Percentiles rank a stretch among this genome's conserved stretches.
These are phyloP conservation scores for Morone saxatilis DNA, from an alignment of 2,113 vertebrate species.

Conservation along the genomic window DNA sequence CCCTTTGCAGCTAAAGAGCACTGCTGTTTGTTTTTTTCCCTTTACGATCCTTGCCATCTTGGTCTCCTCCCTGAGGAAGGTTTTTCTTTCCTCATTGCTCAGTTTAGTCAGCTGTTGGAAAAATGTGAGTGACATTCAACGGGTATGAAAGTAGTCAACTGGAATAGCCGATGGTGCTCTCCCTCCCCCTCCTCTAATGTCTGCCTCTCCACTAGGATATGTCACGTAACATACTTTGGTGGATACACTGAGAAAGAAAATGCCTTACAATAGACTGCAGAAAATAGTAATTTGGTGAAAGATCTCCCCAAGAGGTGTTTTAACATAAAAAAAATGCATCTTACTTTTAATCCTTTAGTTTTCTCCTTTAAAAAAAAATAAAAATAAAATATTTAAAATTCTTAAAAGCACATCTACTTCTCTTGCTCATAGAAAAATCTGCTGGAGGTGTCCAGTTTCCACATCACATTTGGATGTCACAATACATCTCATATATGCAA, in stretches of 20 bases:
- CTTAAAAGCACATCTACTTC: too few relatives aligned
- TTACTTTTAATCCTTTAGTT: too few relatives aligned
- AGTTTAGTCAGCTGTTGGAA: too few relatives aligned
- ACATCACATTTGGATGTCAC: too few relatives aligned
- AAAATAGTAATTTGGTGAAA: not conserved
- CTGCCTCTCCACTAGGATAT: not conserved
- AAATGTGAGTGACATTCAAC: too few relatives aligned
- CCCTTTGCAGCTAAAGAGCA: not conserved
- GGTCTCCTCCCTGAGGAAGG: not conserved
- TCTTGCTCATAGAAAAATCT: too few relatives aligned
- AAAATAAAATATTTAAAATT: too few relatives aligned
- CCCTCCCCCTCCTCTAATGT: not conserved
- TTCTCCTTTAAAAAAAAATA: too few relatives aligned
- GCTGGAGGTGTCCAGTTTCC: too few relatives aligned
- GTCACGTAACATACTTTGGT: not conserved
- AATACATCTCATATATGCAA: too few relatives aligned
- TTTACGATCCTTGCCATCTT: not conserved
- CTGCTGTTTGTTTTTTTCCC: not conserved
- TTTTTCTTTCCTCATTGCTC: too few relatives aligned
- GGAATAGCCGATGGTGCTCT: not conserved
- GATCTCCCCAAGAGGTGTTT: not conserved
- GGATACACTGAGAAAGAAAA: not conserved
- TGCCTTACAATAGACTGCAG: not conserved
- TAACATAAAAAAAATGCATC: too few relatives aligned
- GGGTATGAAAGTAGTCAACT: not conserved